A percentile compares a stretch with the other conserved stretches of the same genome.
These are phyloP conservation scores for Drosophila borborema DNA, from an alignment of 2,888 invertebrate species.

Conservation along the genomic window DNA sequence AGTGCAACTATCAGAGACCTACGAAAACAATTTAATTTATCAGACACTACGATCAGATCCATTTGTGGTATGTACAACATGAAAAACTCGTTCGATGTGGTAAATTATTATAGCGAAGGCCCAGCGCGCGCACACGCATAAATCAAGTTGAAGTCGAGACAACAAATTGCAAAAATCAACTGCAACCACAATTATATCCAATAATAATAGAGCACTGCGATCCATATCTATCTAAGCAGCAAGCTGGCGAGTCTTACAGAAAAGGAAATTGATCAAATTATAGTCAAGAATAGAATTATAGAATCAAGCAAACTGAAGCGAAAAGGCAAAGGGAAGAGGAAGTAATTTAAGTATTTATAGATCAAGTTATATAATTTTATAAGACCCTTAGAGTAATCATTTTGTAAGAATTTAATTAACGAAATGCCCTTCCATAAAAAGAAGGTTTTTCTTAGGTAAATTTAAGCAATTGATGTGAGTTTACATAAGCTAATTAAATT, in stretches of 20 bases:
- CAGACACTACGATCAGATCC: constrained; percentile 1
- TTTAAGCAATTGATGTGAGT: background rate
- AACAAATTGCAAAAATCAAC: constrained; percentile 48
- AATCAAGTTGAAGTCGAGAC: constrained; percentile 43
- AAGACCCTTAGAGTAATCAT: background rate
- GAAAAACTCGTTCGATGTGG: constrained; percentile 45
- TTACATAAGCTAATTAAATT: constrained; percentile 9
- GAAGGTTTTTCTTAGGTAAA: background rate
- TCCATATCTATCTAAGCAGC: constrained; percentile 34
- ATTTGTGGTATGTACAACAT: constrained; percentile 6
- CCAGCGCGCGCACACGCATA: constrained; percentile 51
- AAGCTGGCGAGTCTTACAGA: constrained; percentile 33
- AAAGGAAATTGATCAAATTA: constrained; percentile 53
- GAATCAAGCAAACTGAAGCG: background rate
- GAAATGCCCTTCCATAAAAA: constrained; percentile 2
- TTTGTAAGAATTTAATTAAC: background rate
- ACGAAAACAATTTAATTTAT: background rate
- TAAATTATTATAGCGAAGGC: constrained; percentile 46
- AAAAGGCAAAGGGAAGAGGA: constrained; percentile 3
- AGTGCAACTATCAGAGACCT: background rate
- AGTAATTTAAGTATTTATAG: constrained; percentile 1
- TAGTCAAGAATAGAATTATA: constrained; percentile 24
- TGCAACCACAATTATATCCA: constrained; percentile 54
- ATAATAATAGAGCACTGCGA: constrained; percentile 56
- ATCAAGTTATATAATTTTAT: background rate